Evolutionary conservation across 64 coral and sea anemone genomes (phyloP).

Genomic region (Astreopora myriophthalma): DNA sequence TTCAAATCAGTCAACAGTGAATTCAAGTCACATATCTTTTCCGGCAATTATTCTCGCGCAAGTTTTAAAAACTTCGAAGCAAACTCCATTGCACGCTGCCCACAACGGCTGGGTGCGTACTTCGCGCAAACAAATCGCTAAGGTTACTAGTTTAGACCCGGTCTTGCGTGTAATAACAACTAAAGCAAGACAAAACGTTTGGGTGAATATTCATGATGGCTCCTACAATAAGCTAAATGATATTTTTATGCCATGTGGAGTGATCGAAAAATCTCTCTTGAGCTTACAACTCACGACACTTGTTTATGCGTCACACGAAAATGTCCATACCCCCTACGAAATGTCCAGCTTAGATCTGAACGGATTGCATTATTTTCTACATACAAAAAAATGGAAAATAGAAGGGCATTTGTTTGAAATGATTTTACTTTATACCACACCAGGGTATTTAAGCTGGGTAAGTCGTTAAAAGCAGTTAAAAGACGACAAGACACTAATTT

Average conservation of each 20-base stretch:
- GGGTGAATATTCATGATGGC: slow-evolving; percentile 16
- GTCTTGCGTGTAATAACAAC: not conserved
- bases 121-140: not conserved
- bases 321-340: no score
- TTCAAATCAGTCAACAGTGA: not conserved
- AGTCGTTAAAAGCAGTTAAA: slow-evolving; percentile 1
- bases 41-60: not conserved
- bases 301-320: not conserved
- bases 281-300: no score
- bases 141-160: not conserved
- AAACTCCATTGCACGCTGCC: not conserved
- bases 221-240: no score
- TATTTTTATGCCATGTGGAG: no score
- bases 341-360: not conserved
- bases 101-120: no score
- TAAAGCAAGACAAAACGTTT: not conserved
- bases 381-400: no score
- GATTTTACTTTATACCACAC: no score
- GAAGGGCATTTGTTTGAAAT: no score
- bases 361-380: no score
- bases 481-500: slow-evolving; percentile 4
- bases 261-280: no score
- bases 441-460: not conserved
- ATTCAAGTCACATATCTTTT: not conserved
- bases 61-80: not conserved